These are phyloP conservation scores for Myrmecobius fasciatus DNA, from an alignment of 2,113 vertebrate genomes.

Conservation along the genomic window DNA sequence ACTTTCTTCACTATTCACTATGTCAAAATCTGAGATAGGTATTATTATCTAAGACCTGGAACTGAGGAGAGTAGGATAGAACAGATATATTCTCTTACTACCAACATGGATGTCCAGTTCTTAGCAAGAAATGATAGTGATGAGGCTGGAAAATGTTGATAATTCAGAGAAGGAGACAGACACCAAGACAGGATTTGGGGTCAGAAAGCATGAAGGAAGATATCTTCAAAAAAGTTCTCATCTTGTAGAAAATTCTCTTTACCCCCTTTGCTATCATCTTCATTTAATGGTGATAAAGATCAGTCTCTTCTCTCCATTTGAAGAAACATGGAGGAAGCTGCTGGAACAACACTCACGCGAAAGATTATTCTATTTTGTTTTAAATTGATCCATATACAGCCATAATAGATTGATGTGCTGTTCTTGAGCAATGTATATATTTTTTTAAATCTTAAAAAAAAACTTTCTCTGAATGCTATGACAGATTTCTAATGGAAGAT, in stretches of 20 bases:
- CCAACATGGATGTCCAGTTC: neutral
- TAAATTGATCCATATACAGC: neutral
- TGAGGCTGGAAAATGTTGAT: neutral
- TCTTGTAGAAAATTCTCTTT: conserved; percentile 5
- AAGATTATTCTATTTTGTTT: conserved; percentile 33
- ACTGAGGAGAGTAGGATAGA: conserved; percentile 11
- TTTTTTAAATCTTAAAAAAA: conserved; percentile 16
- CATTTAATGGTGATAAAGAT: conserved; percentile 21
- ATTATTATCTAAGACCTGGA: neutral
- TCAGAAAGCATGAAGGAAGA: neutral
- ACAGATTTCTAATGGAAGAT: conserved; percentile 13
- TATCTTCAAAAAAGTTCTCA: neutral
- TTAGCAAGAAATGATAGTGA: neutral
- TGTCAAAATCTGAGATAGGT: neutral
- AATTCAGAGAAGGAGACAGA: neutral
- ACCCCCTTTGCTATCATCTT: neutral
- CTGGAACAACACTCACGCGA: conserved; percentile 11
- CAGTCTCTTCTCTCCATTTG: conserved; percentile 4
- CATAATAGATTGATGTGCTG: conserved; percentile 9
- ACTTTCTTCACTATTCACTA: neutral
- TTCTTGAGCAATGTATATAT: neutral
- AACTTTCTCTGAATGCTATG: neutral
- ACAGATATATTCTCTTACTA: neutral
- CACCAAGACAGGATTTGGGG: neutral
- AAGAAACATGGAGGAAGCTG: neutral